phyloP scores from a whole-genome alignment of 2,797 vertebrate species.

The Fringilla coelebs region DNA sequence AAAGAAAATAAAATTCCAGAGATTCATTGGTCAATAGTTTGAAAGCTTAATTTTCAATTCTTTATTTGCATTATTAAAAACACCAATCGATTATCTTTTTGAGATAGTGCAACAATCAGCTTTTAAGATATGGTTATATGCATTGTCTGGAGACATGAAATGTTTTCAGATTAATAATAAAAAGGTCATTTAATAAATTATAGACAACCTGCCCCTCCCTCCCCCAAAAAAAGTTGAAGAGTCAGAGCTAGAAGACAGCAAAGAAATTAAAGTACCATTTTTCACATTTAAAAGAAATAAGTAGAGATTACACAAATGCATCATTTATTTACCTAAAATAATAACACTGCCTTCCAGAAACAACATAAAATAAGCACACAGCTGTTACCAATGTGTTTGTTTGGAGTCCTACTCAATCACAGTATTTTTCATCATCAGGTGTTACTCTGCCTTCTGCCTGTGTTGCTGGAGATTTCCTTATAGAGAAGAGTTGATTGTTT shows the following conservation, averaged over 20 bases:
- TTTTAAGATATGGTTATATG: not conserved
- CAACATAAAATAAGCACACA: not conserved
- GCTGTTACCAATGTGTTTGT: not conserved
- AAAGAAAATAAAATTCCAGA: not conserved
- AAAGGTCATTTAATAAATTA: not conserved
- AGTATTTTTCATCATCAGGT: not conserved
- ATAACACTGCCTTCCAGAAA: not conserved
- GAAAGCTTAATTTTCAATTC: not conserved
- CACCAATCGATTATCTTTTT: not conserved
- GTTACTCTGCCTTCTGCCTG: not conserved
- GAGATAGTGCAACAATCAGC: not conserved
- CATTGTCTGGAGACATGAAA: not conserved
- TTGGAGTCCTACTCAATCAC: not conserved
- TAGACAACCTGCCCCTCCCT: not conserved
- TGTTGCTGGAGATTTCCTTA: not conserved
- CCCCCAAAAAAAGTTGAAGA: not conserved
- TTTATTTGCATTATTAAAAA: not conserved
- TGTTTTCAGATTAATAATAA: not conserved
- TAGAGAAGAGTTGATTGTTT: not conserved
- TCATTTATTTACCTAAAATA: not conserved
- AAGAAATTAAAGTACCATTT: not conserved
- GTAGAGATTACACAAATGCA: not conserved
- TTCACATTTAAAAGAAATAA: not conserved
- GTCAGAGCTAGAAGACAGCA: not conserved
- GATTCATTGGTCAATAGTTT: not conserved